A percentile compares a stretch with the other conserved stretches of the same genome.
phyloP scores from a whole-genome alignment of 2,113 vertebrate species.

The Esox niger region DNA sequence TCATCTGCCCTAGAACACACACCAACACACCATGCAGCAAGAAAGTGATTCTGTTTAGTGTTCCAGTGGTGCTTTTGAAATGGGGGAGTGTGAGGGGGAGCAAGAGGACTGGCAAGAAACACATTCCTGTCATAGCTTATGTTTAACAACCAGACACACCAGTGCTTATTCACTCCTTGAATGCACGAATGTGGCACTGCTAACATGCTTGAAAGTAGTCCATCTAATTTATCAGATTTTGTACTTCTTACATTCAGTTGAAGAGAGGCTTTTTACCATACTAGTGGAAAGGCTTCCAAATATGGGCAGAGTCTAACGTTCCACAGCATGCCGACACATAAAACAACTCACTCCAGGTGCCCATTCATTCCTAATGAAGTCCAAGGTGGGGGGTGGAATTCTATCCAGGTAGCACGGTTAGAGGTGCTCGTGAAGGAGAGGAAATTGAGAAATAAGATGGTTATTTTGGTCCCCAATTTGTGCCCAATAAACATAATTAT shows the following conservation, averaged over 20 bases:
- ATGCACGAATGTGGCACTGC: background rate
- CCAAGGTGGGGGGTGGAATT: too few relatives aligned
- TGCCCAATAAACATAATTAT: too few relatives aligned
- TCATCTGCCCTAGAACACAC: background rate
- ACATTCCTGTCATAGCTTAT: constrained; percentile 31
- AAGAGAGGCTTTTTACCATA: too few relatives aligned
- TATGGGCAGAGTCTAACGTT: constrained; percentile 47
- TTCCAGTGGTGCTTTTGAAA: constrained; percentile 23
- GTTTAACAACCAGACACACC: constrained; percentile 26
- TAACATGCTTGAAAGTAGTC: background rate
- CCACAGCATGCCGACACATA: constrained; percentile 49
- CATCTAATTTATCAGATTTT: background rate
- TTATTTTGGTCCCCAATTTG: too few relatives aligned
- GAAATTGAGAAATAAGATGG: constrained; percentile 61
- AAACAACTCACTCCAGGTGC: too few relatives aligned
- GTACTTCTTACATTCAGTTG: too few relatives aligned
- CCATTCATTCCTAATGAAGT: too few relatives aligned
- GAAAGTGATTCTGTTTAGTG: constrained; percentile 46
- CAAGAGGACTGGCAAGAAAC: constrained; percentile 35
- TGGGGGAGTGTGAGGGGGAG: constrained; percentile 15
- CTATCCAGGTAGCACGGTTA: too few relatives aligned
- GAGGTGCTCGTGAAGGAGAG: too few relatives aligned
- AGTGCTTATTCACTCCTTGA: background rate
- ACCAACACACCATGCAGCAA: constrained; percentile 13
- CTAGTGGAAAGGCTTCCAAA: constrained; percentile 55